Percentiles rank a stretch among this genome's conserved stretches.
Evolutionary conservation across 2,888 invertebrate species (phyloP).

Genomic region (Watsonalla binaria): DNA sequence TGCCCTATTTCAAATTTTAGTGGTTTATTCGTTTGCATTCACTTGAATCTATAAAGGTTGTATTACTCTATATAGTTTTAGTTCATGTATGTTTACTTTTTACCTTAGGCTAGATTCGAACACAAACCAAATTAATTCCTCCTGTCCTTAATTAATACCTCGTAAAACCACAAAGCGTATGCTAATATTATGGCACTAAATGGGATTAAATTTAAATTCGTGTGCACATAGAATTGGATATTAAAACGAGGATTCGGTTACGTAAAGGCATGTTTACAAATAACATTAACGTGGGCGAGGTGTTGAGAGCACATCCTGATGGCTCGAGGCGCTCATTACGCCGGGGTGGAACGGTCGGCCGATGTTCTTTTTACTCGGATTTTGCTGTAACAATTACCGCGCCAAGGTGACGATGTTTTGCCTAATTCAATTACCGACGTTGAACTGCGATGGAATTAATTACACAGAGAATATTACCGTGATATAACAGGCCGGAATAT

Average conservation of each 20-base stretch:
- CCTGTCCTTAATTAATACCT: background rate
- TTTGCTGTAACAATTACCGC: slow-evolving; percentile 31
- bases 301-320: slow-evolving; percentile 9
- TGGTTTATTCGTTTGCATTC: background rate
- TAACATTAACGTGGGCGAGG: slow-evolving; percentile 10
- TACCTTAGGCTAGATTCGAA: too few relatives aligned
- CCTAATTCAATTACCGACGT: slow-evolving; percentile 33
- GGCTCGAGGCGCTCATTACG: slow-evolving; percentile 32
- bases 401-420: slow-evolving; percentile 31
- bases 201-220: background rate
- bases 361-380: slow-evolving; percentile 32
- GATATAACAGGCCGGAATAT: background rate
- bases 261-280: slow-evolving; percentile 8
- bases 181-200: background rate
- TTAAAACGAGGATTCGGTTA: slow-evolving; percentile 2
- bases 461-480: background rate
- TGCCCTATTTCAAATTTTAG: slow-evolving; percentile 10
- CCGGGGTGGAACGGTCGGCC: slow-evolving; percentile 9
- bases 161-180: background rate
- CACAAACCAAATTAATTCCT: too few relatives aligned
- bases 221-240: background rate
- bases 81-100: too few relatives aligned
- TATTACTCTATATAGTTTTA: too few relatives aligned
- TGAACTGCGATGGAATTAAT: background rate
- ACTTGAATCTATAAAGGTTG: background rate